Conservation (phyloP, 2,888 invertebrate genomes). For the Lepetodrilus schrolli region DNA sequence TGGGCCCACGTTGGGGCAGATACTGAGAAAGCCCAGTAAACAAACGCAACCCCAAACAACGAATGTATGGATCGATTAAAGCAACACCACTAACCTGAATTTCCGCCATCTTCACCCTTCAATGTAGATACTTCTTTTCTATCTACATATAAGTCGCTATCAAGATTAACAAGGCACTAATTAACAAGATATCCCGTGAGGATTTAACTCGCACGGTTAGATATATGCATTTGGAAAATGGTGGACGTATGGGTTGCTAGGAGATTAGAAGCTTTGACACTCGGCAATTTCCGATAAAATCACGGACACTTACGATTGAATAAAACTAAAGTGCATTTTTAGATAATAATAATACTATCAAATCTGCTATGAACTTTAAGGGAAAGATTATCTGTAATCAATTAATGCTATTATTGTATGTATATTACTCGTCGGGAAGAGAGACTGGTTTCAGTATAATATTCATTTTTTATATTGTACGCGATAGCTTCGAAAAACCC, state of each 20-base stretch:
- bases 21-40: no score
- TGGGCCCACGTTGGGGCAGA: no score
- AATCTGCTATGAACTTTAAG: neutral
- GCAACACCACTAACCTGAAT: conserved; percentile 10
- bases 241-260: conserved; percentile 5
- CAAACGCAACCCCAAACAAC: no score
- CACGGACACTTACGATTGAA: neutral
- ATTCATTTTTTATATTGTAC: neutral
- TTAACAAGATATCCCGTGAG: neutral
- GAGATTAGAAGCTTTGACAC: conserved; percentile 10
- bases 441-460: neutral
- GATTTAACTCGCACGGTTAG: neutral
- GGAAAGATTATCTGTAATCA: neutral
- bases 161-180: neutral
- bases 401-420: neutral
- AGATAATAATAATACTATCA: neutral
- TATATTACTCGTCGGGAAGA: neutral
- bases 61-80: neutral
- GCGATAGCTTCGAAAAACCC: no score
- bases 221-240: neutral
- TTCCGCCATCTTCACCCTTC: conserved; percentile 5
- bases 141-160: neutral
- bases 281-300: neutral
- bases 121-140: neutral
- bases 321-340: neutral